Evolutionary conservation across 2,113 vertebrate genomes (phyloP), one percentile per base, ranked within the genome.

Genomic region (Phoxinus phoxinus): DNA sequence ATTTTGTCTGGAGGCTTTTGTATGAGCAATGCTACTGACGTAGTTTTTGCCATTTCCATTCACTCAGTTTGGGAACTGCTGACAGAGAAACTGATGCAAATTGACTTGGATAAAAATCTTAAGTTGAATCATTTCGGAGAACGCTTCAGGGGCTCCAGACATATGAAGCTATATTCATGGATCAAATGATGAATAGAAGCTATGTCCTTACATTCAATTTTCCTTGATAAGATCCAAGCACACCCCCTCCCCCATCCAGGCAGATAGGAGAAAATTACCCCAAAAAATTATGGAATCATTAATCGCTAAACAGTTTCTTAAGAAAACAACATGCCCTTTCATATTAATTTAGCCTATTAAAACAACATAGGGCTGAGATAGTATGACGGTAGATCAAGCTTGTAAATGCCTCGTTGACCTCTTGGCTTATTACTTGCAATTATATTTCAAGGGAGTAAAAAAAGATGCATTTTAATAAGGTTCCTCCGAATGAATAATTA

Each of bases 401-500:
- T 56, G 84, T 78, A 86, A 86, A 86, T 88, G 84, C 77, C 46
- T 88, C 71, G 17, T 84, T 88, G 85, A 87, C 82, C 85, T 69
- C 71, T 72, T 82, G 83, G 85, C 85, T 86, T 83, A 86, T 90
- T 83, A 86, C 83, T 85, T 41, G 46, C 81, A 85, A 82, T 77
- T 83, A 75, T 69, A 78, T 84, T 80, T 82, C 76, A 67, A 46
- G 73, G 67, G 56, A 80, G 75, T 44, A 78, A 77, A 88, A 79
- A 87, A 83, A 83, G 27, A 85, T 86, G 79, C 83, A 71, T 82
- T 86, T 76, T 86, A 87, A 88, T 84, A 72, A 81, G 46, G 61
- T 74, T 79, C 80, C 65, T 88, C 81, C 23, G 13, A 76, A 84
- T 87, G 85, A 90, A 89, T 88, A 83, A 87, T 86, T 74, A 37